These are phyloP conservation scores for Triplophysa bombifrons DNA, from an alignment of 2,797 vertebrate genomes.

Conservation along the genomic window DNA sequence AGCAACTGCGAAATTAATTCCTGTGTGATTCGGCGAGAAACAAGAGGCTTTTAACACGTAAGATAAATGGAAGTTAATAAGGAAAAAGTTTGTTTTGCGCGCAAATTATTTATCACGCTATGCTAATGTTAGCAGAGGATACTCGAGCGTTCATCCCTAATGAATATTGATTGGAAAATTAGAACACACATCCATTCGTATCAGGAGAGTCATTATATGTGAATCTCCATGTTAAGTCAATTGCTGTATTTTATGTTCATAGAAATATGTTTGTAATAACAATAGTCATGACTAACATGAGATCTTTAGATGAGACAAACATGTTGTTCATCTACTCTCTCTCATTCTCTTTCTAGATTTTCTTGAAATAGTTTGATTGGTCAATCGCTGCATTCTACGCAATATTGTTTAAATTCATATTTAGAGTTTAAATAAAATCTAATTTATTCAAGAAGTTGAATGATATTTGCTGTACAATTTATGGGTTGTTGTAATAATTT, in stretches of 20 bases:
- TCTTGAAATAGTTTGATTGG: too few species aligned
- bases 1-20: constrained; percentile 32
- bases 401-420: too few species aligned
- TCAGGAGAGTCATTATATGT: constrained; percentile 13
- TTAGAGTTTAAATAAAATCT: too few species aligned
- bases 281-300: background rate
- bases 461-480: too few species aligned
- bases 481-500: too few species aligned
- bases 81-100: constrained; percentile 26
- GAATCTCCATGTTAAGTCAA: background rate
- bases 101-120: constrained; percentile 33
- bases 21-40: constrained; percentile 32
- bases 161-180: constrained; percentile 30
- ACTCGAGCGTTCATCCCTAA: constrained; percentile 11
- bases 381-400: too few species aligned
- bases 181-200: constrained; percentile 2
- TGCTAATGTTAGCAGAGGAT: constrained; percentile 27
- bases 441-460: too few species aligned
- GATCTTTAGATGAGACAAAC: background rate
- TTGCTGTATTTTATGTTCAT: background rate
- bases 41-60: constrained; percentile 5
- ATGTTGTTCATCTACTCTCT: background rate
- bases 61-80: constrained; percentile 23
- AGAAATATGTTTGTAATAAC: background rate
- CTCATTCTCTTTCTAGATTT: too few species aligned